Evolutionary conservation across 2,113 vertebrate species (phyloP).

Genomic region (Campylomormyrus tamandua): DNA sequence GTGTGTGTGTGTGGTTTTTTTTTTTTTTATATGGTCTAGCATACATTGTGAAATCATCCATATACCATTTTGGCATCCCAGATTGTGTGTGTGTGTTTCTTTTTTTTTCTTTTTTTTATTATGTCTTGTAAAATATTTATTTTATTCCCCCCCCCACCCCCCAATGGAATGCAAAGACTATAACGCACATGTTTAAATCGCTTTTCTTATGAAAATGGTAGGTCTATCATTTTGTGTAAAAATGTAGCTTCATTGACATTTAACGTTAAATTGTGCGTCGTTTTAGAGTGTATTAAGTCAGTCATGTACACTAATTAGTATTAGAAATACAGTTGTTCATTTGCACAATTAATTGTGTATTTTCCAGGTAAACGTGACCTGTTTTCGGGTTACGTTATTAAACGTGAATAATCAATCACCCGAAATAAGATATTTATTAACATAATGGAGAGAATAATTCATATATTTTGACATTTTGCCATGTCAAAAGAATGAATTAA

Average conservation of each 20-base stretch:
- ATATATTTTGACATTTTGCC: constrained; percentile 8
- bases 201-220: neutral
- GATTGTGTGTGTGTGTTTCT: no score
- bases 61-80: no score
- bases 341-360: constrained; percentile 3
- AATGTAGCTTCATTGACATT: no score
- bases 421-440: neutral
- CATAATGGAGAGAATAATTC: constrained; percentile 1
- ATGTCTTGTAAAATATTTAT: neutral
- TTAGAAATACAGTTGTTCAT: constrained; percentile 2
- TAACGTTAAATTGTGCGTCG: no score
- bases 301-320: neutral
- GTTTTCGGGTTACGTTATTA: neutral
- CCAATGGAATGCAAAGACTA: neutral
- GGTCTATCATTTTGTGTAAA: neutral
- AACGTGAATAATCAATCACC: neutral
- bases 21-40: neutral
- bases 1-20: no score
- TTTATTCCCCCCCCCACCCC: neutral
- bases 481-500: constrained; percentile 7
- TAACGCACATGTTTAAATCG: neutral
- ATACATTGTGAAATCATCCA: neutral
- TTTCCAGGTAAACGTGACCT: neutral
- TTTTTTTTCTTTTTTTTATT: no score
- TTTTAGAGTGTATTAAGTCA: neutral